Base-by-base conservation (phyloP, 2,113 vertebrate species). In the Peromyscus californicus region DNA sequence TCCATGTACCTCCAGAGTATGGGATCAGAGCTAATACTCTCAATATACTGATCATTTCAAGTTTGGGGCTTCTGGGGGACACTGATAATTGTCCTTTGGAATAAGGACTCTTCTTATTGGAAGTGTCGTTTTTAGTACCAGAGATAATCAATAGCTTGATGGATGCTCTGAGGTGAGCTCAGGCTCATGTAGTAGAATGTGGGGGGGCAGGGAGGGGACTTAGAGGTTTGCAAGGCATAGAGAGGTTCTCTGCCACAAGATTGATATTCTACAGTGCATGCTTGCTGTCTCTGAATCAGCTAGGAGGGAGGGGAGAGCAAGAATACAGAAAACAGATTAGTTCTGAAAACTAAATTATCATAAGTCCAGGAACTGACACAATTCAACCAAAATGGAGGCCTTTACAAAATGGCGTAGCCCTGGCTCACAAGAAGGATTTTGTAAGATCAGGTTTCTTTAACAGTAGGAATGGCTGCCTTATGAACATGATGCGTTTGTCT, bases 391-490 rank as follows among this genome's bases (percentile, higher is more conserved):
- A 76, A 21, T 45, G 39, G 83, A 86, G 61, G 17, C 16, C 5
- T 86, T 86, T 48, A 67, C 42, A 67, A 86, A 79, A 48, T 86
- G 83, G 9, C 9, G 6, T 33, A 10, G 39, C 11, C 45, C 19
- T 51, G 45, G 42, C 21, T 70, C 19, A 45, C 12, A 59, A 63
- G 11, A 90, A 93, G 11, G 80, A 48, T 57, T 87, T 95, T 92
- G 61, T 57, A 95, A 93, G 61, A 67, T 85, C 42, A 87, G 6
- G 65, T 22, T 33, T 95, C 85, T 61, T 89, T 67, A 93, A 65
- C 3, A 86, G 89, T 16, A 79, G 24, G 79, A 10, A 74, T 15
- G 15, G 13, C 17, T 80, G 15, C n/a, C 74, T 96, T 75, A 16
- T 95, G 39, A 93, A 91, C 86, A 91, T 36, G 29, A 72, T 82